Conservation (phyloP, 2,113 vertebrate genomes). For the Lonchura striata region DNA sequence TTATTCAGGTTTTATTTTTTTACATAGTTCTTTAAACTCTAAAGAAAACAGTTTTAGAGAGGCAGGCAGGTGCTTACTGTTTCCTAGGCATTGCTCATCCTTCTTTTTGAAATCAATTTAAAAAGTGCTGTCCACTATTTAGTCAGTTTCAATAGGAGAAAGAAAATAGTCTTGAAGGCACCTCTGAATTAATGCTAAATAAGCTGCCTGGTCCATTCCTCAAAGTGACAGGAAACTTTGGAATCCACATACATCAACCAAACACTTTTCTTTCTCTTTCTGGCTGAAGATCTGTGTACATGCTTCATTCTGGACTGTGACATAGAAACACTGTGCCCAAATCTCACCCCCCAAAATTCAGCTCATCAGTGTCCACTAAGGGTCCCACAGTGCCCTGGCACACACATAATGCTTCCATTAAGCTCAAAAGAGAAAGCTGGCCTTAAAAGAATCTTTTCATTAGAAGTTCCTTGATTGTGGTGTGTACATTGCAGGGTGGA, state of each 20-base stretch:
- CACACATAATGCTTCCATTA: not conserved
- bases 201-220: not conserved
- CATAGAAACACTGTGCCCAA: not conserved
- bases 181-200: slow-evolving; percentile 12
- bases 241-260: not conserved
- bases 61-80: not conserved
- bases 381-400: not conserved
- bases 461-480: not conserved
- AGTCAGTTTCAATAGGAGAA: not conserved
- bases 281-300: not conserved
- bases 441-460: not conserved
- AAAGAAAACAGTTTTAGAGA: not conserved
- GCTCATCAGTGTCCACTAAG: not conserved
- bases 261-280: not conserved
- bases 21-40: not conserved
- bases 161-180: slow-evolving; percentile 32
- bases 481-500: not conserved
- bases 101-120: not conserved
- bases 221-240: not conserved
- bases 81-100: not conserved
- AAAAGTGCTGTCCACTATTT: not conserved
- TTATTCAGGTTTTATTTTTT: not conserved
- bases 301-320: not conserved
- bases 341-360: not conserved
- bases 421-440: not conserved